Evolutionary conservation across 2,113 vertebrate species (phyloP).

Genomic region (Tetraodon nigroviridis): DNA sequence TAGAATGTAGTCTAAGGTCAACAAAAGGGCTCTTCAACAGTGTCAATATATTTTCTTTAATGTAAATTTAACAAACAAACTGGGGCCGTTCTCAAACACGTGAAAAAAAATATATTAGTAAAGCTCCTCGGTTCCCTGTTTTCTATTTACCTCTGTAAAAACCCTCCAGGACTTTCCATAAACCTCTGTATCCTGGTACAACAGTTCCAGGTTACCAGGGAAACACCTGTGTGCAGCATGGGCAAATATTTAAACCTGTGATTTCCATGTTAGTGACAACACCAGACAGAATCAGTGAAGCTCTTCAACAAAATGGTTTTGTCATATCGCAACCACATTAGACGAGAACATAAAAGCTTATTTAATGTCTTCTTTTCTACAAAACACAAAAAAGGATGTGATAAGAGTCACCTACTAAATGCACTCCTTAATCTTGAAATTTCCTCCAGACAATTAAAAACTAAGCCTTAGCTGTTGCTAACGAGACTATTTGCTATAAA

Average conservation of each 20-base stretch:
- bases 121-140: not conserved
- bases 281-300: conserved; percentile 6
- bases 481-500: not conserved
- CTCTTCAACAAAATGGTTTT: not conserved
- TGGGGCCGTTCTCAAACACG: not conserved
- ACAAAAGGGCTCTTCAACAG: too few relatives aligned
- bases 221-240: conserved; percentile 9
- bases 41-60: too few relatives aligned
- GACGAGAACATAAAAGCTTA: not conserved
- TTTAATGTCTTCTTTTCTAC: not conserved
- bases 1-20: too few relatives aligned
- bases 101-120: conserved; percentile 4
- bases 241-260: conserved; percentile 27
- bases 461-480: not conserved
- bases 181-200: conserved; percentile 18
- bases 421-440: not conserved
- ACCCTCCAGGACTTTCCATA: conserved; percentile 9
- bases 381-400: not conserved
- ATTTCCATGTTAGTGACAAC: conserved; percentile 1
- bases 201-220: conserved; percentile 21
- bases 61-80: not conserved
- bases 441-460: not conserved
- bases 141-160: not conserved
- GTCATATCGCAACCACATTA: not conserved
- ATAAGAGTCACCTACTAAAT: not conserved